These are phyloP conservation scores for Noctuana brunneofusca DNA, from an alignment of 2,888 invertebrate species.

Conservation along the genomic window DNA sequence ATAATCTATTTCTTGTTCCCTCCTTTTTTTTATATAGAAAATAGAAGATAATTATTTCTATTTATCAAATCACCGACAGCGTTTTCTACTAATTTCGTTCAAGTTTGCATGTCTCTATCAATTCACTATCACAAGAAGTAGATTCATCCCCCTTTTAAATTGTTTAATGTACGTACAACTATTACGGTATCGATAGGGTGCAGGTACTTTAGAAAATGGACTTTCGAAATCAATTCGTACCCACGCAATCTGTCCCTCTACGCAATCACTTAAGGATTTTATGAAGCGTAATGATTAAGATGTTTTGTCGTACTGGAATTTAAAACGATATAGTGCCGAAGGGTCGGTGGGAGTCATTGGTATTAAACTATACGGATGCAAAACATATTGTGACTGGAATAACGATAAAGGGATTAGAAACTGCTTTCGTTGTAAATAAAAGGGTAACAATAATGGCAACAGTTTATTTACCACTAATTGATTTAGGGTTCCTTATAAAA, in stretches of 20 bases:
- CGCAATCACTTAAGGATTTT: conserved; percentile 82
- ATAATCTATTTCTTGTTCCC: too few species aligned
- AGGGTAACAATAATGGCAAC: conserved; percentile 30
- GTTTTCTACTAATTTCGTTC: not conserved
- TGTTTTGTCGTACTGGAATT: conserved; percentile 72
- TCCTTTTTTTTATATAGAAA: too few species aligned
- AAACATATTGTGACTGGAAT: conserved; percentile 78
- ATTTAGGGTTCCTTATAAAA: not conserved
- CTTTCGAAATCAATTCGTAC: conserved; percentile 74
- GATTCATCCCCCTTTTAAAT: conserved; percentile 29
- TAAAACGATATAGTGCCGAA: conserved; percentile 55
- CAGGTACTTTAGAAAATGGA: conserved; percentile 71
- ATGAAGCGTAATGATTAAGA: conserved; percentile 82
- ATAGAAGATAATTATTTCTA: too few species aligned
- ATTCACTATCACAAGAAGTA: conserved; percentile 19
- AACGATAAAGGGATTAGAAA: conserved; percentile 72
- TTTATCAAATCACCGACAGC: not conserved
- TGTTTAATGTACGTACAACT: conserved; percentile 36
- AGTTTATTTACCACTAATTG: not conserved
- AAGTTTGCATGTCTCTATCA: conserved; percentile 3
- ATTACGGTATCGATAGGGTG: conserved; percentile 45
- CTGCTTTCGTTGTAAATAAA: conserved; percentile 35
- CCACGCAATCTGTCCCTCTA: conserved; percentile 69
- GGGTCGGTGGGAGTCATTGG: conserved; percentile 38
- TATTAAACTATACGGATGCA: conserved; percentile 55